Percentiles rank a stretch among this genome's conserved stretches.
phyloP scores from a whole-genome alignment of 2,888 invertebrate species.

The Amphipyra berbera region DNA sequence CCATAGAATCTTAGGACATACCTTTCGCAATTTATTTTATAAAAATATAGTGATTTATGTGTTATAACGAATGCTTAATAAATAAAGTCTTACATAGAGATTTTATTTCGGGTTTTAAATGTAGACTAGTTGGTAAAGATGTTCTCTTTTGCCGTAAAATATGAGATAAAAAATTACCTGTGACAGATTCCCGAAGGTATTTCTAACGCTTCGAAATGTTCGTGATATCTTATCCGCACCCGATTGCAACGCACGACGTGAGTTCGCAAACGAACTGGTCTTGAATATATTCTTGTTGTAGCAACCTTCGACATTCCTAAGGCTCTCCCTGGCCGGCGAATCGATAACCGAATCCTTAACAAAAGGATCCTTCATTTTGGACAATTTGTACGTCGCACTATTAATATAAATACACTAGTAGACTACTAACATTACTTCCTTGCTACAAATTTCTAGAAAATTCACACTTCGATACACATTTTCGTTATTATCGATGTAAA shows the following conservation, averaged over 20 bases:
- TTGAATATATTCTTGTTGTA: constrained; percentile 84
- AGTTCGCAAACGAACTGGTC: constrained; percentile 89
- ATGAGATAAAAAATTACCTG: constrained; percentile 85
- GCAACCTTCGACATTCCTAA: constrained; percentile 83
- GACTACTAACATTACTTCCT: constrained; percentile 37
- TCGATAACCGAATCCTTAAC: constrained; percentile 81
- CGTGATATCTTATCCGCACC: constrained; percentile 92
- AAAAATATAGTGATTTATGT: too few species aligned
- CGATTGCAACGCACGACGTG: constrained; percentile 91
- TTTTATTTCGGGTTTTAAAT: not conserved
- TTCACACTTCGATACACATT: constrained; percentile 67
- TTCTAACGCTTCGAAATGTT: constrained; percentile 91
- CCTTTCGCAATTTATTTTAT: too few species aligned
- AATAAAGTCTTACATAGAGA: not conserved
- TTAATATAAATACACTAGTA: constrained; percentile 39
- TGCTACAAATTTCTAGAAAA: constrained; percentile 47
- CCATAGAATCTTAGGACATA: too few species aligned
- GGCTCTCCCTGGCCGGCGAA: constrained; percentile 82
- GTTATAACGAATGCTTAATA: too few species aligned
- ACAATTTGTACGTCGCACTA: constrained; percentile 47
- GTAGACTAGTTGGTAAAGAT: not conserved
- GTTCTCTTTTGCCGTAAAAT: not conserved
- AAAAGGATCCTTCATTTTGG: constrained; percentile 85
- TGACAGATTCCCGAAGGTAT: constrained; percentile 91
- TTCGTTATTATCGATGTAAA: constrained; percentile 50